These are phyloP conservation scores for Lordiphosa stackelbergi DNA, from an alignment of 1,140 invertebrate genomes.

Conservation along the genomic window DNA sequence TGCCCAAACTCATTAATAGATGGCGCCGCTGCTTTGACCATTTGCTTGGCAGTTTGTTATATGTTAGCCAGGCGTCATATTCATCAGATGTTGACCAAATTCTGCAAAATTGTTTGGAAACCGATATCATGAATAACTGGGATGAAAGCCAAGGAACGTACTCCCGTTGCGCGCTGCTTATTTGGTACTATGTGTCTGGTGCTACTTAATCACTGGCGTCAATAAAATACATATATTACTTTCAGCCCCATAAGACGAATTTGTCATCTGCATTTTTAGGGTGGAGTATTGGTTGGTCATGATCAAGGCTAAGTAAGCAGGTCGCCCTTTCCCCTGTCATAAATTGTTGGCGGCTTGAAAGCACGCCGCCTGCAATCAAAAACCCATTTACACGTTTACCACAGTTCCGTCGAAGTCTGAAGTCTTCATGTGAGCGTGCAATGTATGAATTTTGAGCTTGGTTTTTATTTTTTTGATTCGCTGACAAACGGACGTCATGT, in stretches of 20 bases:
- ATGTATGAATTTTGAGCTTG: constrained; percentile 2
- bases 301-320: constrained; percentile 39
- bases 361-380: constrained; percentile 61
- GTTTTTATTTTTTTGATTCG: constrained; percentile 27
- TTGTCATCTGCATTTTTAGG: constrained; percentile 20
- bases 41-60: too few relatives aligned
- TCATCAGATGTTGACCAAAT: too few relatives aligned
- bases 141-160: not conserved
- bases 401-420: constrained; percentile 18
- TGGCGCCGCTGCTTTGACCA: too few relatives aligned
- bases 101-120: too few relatives aligned
- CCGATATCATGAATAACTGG: too few relatives aligned
- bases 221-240: not conserved
- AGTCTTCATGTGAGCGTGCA: constrained; percentile 7
- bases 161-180: not conserved
- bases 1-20: too few relatives aligned
- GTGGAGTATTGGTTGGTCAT: constrained; percentile 14
- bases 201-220: not conserved
- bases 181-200: not conserved
- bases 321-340: not conserved
- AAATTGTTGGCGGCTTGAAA: constrained; percentile 20
- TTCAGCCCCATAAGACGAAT: not conserved
- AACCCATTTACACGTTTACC: constrained; percentile 63
- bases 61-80: too few relatives aligned
- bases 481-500: constrained; percentile 50